phyloP scores from a whole-genome alignment of 2,888 invertebrate genomes.

The Pandemis heparana region DNA sequence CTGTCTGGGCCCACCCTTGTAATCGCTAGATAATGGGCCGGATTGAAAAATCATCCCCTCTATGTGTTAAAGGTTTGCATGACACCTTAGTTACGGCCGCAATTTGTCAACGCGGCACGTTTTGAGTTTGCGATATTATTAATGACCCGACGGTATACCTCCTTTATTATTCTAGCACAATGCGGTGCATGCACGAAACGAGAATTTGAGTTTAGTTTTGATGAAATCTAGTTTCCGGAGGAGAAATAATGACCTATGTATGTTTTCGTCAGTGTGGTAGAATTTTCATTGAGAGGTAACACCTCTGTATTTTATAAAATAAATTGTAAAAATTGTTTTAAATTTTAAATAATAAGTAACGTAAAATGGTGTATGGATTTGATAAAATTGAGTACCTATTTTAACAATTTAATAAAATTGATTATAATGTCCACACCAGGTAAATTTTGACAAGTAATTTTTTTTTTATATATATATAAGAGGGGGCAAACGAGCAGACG shows the following conservation, averaged over 20 bases:
- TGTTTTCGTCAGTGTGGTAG: not conserved
- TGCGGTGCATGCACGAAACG: conserved; percentile 37
- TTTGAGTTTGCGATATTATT: conserved; percentile 40
- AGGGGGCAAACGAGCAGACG: too few species aligned
- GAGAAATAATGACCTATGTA: not conserved
- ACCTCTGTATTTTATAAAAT: not conserved
- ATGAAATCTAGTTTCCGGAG: not conserved
- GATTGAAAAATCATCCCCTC: conserved; percentile 82
- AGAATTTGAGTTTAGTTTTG: conserved; percentile 31
- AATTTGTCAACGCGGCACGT: conserved; percentile 49
- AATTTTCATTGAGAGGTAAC: not conserved
- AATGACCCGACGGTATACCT: conserved; percentile 34
- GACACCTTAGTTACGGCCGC: conserved; percentile 52
- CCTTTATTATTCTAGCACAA: conserved; percentile 38
- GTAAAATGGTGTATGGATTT: too few species aligned
- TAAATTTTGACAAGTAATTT: too few species aligned
- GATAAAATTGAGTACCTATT: too few species aligned
- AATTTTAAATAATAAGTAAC: not conserved
- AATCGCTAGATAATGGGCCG: conserved; percentile 81
- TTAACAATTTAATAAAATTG: too few species aligned
- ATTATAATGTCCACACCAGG: too few species aligned
- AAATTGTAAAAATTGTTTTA: not conserved
- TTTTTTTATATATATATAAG: too few species aligned
- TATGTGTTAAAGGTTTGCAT: conserved; percentile 66
- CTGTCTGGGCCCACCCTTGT: conserved; percentile 81